Evolutionary conservation across 1,140 invertebrate genomes (phyloP).

Genomic region (Caenorhabditis briggsae): DNA sequence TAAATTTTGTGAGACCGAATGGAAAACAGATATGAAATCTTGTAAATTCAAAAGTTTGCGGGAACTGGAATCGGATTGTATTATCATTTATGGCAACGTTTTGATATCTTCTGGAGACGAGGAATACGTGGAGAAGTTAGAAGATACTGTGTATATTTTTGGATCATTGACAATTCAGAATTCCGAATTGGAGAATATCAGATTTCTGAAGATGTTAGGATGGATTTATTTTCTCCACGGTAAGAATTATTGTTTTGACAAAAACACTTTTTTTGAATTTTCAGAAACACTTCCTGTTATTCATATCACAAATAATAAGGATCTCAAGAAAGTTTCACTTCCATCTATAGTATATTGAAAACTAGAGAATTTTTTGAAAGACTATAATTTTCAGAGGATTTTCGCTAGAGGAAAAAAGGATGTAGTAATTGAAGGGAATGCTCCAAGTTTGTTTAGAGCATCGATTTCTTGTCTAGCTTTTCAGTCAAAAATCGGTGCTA

Average conservation of each 20-base stretch:
- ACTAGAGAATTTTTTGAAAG: too few species aligned
- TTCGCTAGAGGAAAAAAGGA: not conserved
- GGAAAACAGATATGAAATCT: not conserved
- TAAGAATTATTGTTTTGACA: not conserved
- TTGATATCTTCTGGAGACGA: not conserved
- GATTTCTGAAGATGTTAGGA: not conserved
- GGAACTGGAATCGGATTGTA: not conserved
- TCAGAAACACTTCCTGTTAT: not conserved
- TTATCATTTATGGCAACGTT: constrained; percentile 1
- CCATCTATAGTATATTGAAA: not conserved
- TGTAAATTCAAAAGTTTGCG: not conserved
- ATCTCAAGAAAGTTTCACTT: not conserved
- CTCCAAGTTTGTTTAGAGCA: not conserved
- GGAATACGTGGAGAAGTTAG: not conserved
- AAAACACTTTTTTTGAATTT: not conserved
- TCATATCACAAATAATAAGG: not conserved
- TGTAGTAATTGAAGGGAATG: not conserved
- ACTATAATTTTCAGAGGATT: not conserved
- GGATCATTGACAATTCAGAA: not conserved
- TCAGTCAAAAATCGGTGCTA: not conserved
- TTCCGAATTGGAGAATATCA: not conserved
- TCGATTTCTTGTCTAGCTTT: constrained; percentile 4
- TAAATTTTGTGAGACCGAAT: not conserved
- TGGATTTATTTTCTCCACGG: not conserved
- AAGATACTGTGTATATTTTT: not conserved